phyloP scores from a whole-genome alignment of 2,888 invertebrate species.

The Campaea margaritaria region DNA sequence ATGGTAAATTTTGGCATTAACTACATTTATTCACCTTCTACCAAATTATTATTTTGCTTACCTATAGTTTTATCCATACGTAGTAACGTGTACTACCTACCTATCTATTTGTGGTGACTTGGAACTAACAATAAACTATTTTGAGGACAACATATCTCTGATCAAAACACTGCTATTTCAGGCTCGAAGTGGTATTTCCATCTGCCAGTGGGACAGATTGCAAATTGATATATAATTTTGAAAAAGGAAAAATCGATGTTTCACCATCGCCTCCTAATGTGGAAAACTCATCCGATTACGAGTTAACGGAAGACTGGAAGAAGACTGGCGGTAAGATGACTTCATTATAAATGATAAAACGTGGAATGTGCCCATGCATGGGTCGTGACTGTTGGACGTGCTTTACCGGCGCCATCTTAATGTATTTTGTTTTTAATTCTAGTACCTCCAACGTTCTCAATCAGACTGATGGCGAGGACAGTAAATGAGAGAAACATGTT shows the following conservation, averaged over 20 bases:
- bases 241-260: conserved; percentile 19
- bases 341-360: not conserved
- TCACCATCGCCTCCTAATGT: conserved; percentile 25
- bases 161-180: conserved; percentile 26
- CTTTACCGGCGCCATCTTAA: not conserved
- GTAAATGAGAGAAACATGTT: conserved; percentile 18
- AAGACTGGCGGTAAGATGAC: not conserved
- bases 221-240: conserved; percentile 35
- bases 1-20: too few relatives aligned
- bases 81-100: too few relatives aligned
- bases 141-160: not conserved
- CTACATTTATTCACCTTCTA: too few relatives aligned
- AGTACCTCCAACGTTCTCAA: conserved; percentile 25
- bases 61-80: too few relatives aligned
- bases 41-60: too few relatives aligned
- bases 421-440: conserved; percentile 9
- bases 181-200: conserved; percentile 39
- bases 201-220: conserved; percentile 32
- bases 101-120: too few relatives aligned
- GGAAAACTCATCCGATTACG: not conserved
- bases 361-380: too few relatives aligned
- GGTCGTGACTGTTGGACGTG: not conserved
- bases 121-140: not conserved
- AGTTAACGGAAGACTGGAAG: not conserved
- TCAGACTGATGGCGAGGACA: conserved; percentile 36